These are phyloP conservation scores for Nothura maculosa DNA, from an alignment of 2,797 vertebrate genomes.

Conservation along the genomic window DNA sequence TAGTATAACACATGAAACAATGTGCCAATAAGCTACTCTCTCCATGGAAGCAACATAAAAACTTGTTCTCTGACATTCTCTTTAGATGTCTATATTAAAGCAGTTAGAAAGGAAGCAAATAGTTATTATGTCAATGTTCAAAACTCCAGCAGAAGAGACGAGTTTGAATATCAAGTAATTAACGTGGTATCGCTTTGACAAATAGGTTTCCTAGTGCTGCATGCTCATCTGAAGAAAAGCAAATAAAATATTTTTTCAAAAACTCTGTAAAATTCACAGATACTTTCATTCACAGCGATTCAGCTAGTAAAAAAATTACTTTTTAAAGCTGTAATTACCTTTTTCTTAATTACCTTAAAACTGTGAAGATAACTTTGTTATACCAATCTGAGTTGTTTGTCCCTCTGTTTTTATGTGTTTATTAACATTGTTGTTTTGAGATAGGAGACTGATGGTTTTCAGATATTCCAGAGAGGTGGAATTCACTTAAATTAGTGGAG, in stretches of 20 bases:
- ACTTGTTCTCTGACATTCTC: not conserved
- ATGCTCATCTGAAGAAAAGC: not conserved
- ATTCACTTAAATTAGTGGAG: not conserved
- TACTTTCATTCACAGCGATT: not conserved
- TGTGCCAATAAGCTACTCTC: not conserved
- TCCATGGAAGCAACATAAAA: constrained; percentile 4
- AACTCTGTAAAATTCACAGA: not conserved
- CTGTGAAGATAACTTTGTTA: not conserved
- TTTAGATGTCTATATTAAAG: constrained; percentile 31
- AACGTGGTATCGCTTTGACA: not conserved
- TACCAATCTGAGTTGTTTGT: not conserved
- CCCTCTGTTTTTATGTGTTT: accelerated
- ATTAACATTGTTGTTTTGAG: not conserved
- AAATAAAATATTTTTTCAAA: not conserved
- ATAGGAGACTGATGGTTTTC: not conserved
- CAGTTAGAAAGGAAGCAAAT: not conserved
- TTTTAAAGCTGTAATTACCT: not conserved
- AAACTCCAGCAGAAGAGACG: not conserved
- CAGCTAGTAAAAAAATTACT: not conserved
- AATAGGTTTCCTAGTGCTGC: not conserved
- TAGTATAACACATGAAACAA: not conserved
- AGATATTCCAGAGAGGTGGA: not conserved
- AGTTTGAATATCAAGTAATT: not conserved
- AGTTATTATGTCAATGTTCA: not conserved
- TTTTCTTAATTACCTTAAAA: not conserved